Conservation (phyloP, 2,113 vertebrate species). For the Apteryx mantelli region DNA sequence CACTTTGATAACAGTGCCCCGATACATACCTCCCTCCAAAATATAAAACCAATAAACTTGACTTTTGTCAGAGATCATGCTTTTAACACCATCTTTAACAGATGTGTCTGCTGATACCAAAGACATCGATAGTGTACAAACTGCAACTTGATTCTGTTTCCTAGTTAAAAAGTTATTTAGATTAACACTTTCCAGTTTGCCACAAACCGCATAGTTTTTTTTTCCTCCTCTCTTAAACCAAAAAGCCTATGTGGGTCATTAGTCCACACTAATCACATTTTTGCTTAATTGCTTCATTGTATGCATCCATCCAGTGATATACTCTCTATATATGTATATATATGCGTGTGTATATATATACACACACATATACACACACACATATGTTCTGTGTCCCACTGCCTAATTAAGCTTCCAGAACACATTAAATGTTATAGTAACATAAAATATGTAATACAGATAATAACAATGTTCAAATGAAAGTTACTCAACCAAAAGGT, state of each 20-base stretch:
- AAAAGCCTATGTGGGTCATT: not conserved
- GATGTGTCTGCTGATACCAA: not conserved
- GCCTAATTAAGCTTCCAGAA: not conserved
- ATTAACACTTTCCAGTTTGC: not conserved
- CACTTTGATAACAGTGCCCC: not conserved
- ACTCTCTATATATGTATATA: not conserved
- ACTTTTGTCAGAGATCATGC: too few relatives aligned
- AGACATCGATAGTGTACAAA: not conserved
- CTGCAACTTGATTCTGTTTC: not conserved
- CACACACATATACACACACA: accelerated
- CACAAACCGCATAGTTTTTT: not conserved
- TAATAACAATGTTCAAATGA: not conserved
- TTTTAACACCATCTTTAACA: not conserved
- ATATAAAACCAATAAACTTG: too few relatives aligned
- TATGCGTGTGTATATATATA: not conserved
- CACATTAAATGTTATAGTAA: not conserved
- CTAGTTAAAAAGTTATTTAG: not conserved
- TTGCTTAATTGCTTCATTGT: not conserved
- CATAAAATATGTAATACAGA: not conserved
- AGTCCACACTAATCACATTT: not conserved
- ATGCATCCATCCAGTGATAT: not conserved
- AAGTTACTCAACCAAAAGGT: not conserved
- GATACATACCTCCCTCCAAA: too few relatives aligned
- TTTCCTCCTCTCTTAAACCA: not conserved
- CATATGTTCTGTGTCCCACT: not conserved